Evolutionary conservation across 2,888 invertebrate species (phyloP).

Genomic region (Xanthia icteritia): DNA sequence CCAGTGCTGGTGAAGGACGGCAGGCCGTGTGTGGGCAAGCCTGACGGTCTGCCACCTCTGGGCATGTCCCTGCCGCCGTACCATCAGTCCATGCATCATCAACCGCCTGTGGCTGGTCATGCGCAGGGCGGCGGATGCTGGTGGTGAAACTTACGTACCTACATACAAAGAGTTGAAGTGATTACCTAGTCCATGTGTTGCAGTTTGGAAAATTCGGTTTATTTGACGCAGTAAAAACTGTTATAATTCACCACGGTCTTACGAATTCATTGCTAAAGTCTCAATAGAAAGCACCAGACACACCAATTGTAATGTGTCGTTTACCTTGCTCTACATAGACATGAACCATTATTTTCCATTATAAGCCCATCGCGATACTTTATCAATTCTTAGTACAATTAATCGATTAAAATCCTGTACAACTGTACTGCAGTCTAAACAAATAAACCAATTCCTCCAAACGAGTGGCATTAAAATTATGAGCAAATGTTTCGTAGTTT

Average conservation of each 20-base stretch:
- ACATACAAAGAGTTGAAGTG: slow-evolving; percentile 69
- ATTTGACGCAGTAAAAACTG: background rate
- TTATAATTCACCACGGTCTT: background rate
- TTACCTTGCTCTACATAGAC: slow-evolving; percentile 4
- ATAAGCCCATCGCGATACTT: background rate
- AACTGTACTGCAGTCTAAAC: background rate
- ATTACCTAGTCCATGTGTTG: slow-evolving; percentile 82
- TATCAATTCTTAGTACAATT: background rate
- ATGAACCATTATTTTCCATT: background rate
- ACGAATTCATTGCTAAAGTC: background rate
- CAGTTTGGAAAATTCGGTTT: slow-evolving; percentile 58
- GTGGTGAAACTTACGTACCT: slow-evolving; percentile 84
- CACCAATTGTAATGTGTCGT: background rate
- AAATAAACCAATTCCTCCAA: slow-evolving; percentile 37
- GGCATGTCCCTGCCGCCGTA: slow-evolving; percentile 89
- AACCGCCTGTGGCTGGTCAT: slow-evolving; percentile 82
- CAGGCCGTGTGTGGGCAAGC: slow-evolving; percentile 94
- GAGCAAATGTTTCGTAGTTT: slow-evolving; percentile 64
- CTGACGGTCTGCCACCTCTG: slow-evolving; percentile 88
- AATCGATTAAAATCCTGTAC: background rate
- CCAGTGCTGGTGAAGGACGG: slow-evolving; percentile 98
- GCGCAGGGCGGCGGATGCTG: slow-evolving; percentile 88
- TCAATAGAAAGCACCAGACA: background rate
- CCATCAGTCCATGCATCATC: slow-evolving; percentile 86
- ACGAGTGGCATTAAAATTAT: slow-evolving; percentile 48